Evolutionary conservation across 30 jellyfish, hydroid and myxozoan species (phyloP).

Genomic region (Cassiopea xamachana): DNA sequence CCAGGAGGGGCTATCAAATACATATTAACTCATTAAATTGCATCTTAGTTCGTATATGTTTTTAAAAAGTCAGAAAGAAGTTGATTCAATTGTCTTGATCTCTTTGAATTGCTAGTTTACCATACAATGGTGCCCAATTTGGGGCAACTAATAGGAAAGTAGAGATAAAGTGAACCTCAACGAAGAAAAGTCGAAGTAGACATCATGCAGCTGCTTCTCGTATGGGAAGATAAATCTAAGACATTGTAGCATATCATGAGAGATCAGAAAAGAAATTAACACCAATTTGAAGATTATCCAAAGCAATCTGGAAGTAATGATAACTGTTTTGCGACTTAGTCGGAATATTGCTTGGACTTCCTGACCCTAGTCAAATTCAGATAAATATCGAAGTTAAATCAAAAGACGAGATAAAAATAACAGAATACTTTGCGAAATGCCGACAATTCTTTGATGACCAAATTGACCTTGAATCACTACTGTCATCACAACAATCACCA

Average conservation of each 20-base stretch:
- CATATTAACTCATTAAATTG: too few relatives aligned
- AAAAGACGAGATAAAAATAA: not conserved
- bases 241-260: not conserved
- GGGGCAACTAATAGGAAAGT: not conserved
- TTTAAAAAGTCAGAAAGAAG: too few relatives aligned
- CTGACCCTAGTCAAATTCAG: not conserved
- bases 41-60: too few relatives aligned
- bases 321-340: not conserved
- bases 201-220: constrained; percentile 5
- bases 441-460: not conserved
- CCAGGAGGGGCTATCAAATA: too few relatives aligned
- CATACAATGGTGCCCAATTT: too few relatives aligned
- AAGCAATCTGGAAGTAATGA: not conserved
- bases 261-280: not conserved
- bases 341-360: not conserved
- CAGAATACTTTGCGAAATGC: not conserved
- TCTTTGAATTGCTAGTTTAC: too few relatives aligned
- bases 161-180: not conserved
- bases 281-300: not conserved
- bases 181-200: not conserved
- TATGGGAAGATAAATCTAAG: not conserved
- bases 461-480: not conserved
- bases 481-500: not conserved
- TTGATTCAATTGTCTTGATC: too few relatives aligned
- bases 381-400: not conserved